Evolutionary conservation across 2,888 invertebrate species (phyloP).

Genomic region (Agriopis aurantiaria): DNA sequence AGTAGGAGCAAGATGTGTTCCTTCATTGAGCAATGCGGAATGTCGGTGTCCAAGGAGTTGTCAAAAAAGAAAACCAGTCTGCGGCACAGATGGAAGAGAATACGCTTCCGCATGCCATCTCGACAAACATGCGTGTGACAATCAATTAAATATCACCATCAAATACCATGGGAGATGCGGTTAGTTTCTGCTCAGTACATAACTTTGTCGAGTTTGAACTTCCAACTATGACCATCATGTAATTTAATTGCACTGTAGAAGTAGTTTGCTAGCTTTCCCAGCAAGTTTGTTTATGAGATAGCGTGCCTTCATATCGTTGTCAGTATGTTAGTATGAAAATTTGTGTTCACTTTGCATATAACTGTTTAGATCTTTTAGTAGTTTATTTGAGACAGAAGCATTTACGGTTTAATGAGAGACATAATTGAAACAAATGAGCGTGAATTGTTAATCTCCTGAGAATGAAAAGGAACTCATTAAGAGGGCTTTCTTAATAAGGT

Average conservation of each 20-base stretch:
- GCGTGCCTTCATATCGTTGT: not conserved
- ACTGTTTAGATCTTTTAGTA: not conserved
- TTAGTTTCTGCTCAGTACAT: slow-evolving; percentile 77
- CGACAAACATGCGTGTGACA: slow-evolving; percentile 92
- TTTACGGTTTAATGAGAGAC: slow-evolving; percentile 51
- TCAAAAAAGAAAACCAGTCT: slow-evolving; percentile 92
- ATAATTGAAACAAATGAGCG: slow-evolving; percentile 61
- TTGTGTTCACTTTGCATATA: not conserved
- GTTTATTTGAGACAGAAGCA: slow-evolving; percentile 5
- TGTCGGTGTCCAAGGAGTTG: slow-evolving; percentile 86
- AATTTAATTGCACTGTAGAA: slow-evolving; percentile 8
- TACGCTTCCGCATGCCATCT: slow-evolving; percentile 96
- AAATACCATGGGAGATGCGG: slow-evolving; percentile 95
- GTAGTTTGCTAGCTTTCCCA: slow-evolving; percentile 3
- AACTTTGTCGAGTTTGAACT: slow-evolving; percentile 7
- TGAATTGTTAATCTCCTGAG: slow-evolving; percentile 69
- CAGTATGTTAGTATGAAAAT: not conserved
- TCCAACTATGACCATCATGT: slow-evolving; percentile 14
- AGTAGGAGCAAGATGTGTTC: slow-evolving; percentile 89
- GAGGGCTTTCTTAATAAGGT: slow-evolving; percentile 67
- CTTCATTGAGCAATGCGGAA: slow-evolving; percentile 89
- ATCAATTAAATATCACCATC: slow-evolving; percentile 91
- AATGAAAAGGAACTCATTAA: slow-evolving; percentile 75
- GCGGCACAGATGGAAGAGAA: slow-evolving; percentile 94
- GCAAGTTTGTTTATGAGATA: slow-evolving; percentile 11